Percentiles rank a stretch among this genome's conserved stretches.
Evolutionary conservation across 1,140 invertebrate species (phyloP).

Genomic region (Diplogasteroides magnus): DNA sequence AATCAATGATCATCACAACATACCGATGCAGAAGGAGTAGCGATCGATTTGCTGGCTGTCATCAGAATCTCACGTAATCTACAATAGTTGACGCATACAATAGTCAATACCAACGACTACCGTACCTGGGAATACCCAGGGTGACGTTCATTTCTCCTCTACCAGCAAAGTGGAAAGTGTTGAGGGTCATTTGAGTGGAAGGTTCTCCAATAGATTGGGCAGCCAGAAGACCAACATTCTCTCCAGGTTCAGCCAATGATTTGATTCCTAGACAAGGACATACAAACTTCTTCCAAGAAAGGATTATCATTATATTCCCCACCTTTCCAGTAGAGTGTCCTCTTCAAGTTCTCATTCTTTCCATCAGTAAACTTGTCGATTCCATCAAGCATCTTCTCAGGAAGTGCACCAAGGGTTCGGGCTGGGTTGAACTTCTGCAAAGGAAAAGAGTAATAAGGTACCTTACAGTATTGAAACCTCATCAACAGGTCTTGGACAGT

Average conservation of each 20-base stretch:
- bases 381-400: conserved; percentile 43
- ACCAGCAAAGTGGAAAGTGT: conserved; percentile 99
- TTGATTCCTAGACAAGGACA: conserved; percentile 61
- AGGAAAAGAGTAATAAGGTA: neutral
- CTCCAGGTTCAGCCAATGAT: conserved; percentile 77
- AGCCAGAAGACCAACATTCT: conserved; percentile 88
- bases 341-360: conserved; percentile 23
- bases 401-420: conserved; percentile 46
- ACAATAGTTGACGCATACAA: conserved; percentile 63
- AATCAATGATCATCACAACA: conserved; percentile 58
- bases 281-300: neutral
- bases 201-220: conserved; percentile 94
- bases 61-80: conserved; percentile 90
- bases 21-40: conserved; percentile 88
- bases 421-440: conserved; percentile 26
- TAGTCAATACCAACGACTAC: conserved; percentile 64
- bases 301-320: neutral
- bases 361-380: conserved; percentile 30
- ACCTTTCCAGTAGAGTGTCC: conserved; percentile 53
- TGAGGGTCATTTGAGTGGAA: conserved; percentile 98
- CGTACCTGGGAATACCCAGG: conserved; percentile 70
- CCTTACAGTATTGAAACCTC: conserved; percentile 6
- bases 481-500: conserved; percentile 28
- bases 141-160: conserved; percentile 99
- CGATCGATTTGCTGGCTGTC: conserved; percentile 82